phyloP scores from a whole-genome alignment of 2,113 vertebrate species.

The rat (Rattus norvegicus) region DNA sequence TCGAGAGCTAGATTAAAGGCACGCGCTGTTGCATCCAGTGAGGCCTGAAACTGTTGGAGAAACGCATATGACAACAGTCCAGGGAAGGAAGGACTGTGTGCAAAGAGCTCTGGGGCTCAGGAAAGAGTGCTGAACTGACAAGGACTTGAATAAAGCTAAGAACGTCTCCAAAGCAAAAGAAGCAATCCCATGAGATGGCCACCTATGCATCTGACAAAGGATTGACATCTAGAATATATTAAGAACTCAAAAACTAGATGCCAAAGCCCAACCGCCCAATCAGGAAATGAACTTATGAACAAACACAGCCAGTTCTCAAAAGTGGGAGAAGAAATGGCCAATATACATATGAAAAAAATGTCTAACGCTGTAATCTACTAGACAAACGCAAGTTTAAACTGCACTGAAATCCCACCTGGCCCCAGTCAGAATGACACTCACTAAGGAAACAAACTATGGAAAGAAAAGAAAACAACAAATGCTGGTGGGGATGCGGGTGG shows the following conservation, averaged over 20 bases:
- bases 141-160: neutral
- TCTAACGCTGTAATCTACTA: neutral
- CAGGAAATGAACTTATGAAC: neutral
- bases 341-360: neutral
- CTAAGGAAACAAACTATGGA: neutral
- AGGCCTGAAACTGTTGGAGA: neutral
- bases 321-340: neutral
- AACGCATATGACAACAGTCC: neutral
- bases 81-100: neutral
- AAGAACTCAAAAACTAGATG: neutral
- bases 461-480: neutral
- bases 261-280: neutral
- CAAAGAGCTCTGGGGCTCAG: neutral
- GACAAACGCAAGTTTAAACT: neutral
- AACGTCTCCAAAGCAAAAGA: neutral
- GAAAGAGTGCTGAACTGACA: neutral
- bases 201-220: neutral
- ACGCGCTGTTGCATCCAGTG: neutral
- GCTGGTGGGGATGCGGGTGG: neutral
- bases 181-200: neutral
- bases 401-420: neutral
- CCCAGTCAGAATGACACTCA: neutral
- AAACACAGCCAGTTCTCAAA: neutral
- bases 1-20: neutral
- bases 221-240: neutral